phyloP scores from a whole-genome alignment of 2,888 invertebrate species.

The Euplexia lucipara region DNA sequence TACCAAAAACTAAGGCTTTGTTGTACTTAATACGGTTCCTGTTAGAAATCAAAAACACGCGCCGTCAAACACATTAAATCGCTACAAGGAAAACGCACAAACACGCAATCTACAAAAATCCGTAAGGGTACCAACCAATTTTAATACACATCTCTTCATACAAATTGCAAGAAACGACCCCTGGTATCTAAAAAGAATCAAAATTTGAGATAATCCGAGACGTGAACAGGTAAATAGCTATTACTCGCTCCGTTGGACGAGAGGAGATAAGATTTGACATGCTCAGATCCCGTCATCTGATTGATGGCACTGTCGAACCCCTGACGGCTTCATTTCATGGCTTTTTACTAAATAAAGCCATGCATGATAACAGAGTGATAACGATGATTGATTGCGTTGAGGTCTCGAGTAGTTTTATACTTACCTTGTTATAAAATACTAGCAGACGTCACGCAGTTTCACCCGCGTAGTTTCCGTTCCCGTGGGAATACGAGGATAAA shows the following conservation, averaged over 20 bases:
- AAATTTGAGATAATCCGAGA: slow-evolving; percentile 84
- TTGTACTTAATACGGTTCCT: too few species aligned
- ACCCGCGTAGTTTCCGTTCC: too few species aligned
- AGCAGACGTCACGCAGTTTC: too few species aligned
- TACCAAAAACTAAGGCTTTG: too few species aligned
- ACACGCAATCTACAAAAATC: slow-evolving; percentile 37
- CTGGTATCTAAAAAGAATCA: slow-evolving; percentile 82
- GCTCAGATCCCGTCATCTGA: slow-evolving; percentile 75
- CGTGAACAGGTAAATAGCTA: slow-evolving; percentile 89
- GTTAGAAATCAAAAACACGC: too few species aligned
- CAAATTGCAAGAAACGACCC: slow-evolving; percentile 71
- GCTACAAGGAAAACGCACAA: slow-evolving; percentile 1
- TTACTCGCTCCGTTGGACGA: slow-evolving; percentile 86
- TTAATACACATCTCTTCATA: slow-evolving; percentile 52
- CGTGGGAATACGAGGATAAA: too few species aligned
- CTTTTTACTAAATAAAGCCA: slow-evolving; percentile 78
- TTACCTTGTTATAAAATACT: slow-evolving; percentile 17
- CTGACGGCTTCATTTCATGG: slow-evolving; percentile 86
- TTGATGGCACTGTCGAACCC: slow-evolving; percentile 81
- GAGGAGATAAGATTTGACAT: slow-evolving; percentile 85
- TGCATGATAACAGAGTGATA: slow-evolving; percentile 71
- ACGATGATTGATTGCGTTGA: slow-evolving; percentile 59
- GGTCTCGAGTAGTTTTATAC: slow-evolving; percentile 29
- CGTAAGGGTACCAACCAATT: slow-evolving; percentile 10
- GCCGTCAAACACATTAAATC: background rate